Base-by-base conservation (phyloP, 2,113 vertebrate species). In the Mobula birostris region DNA sequence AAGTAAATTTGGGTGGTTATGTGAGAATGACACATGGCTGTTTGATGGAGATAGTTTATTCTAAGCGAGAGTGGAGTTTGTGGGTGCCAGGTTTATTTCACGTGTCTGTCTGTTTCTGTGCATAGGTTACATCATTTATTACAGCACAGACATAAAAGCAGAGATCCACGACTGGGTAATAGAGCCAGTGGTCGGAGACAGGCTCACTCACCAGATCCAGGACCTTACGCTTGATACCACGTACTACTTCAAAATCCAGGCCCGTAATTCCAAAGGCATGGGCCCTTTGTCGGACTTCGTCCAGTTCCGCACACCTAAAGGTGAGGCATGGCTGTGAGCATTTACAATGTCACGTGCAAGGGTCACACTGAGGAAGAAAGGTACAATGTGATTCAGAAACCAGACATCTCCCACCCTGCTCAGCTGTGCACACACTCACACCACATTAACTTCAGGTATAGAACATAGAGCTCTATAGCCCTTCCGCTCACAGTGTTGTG, bases 111-210 rank as follows among this genome's bases (percentile, higher is more conserved):
- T 66, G 72, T 8, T 14, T 2, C 94, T 82, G 21, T 63, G 94
- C 94, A n/a, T 94, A 99, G 99, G 99, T 0, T 99, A 99, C 95
- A 99, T 99, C 94, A 99, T 99, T 95, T 99, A 99, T 97, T 99
- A 99, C 96, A 99, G 98, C 48, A 99, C 99, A 0, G 99, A 99
- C 36, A 98, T 98, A 77, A 99, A 98, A 0, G 99, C 98, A 0
- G 99, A 99, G 96, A 98, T 99, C 79, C 99, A 99, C 0, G 98
- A 99, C 95, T 99, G 99, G 99, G 99, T 99, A 1, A 98, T 99
- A 27, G 99, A 99, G 77, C 99, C 99, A 0, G 98, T 99, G 1
- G 98, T 99, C 94, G 99, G 99, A 0, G 99, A 99, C 96, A 97
- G 99, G 6, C 97, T 99, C 76, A 99, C 99, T 0, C 98, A 99